phyloP scores from a whole-genome alignment of 2,888 invertebrate genomes.

The Dendrolimus pini region DNA sequence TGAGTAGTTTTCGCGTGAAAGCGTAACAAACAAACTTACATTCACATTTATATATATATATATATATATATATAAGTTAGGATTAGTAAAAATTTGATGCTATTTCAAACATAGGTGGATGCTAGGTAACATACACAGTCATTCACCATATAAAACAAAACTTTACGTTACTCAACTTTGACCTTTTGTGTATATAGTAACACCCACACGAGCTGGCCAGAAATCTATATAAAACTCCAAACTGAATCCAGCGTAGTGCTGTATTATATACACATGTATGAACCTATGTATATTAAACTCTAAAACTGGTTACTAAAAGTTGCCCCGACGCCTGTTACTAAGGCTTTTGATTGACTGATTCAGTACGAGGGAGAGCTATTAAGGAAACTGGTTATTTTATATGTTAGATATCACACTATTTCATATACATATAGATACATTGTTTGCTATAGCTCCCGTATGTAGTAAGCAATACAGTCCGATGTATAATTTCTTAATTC shows the following conservation, averaged over 20 bases:
- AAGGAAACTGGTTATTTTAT: background rate
- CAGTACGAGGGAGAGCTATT: background rate
- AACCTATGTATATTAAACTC: background rate
- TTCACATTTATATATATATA: too few species aligned
- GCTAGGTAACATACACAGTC: too few species aligned
- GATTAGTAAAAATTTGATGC: too few species aligned
- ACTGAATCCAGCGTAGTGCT: background rate
- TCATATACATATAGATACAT: background rate
- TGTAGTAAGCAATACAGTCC: background rate
- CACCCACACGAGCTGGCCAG: too few species aligned
- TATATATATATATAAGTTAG: too few species aligned
- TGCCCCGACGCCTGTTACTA: background rate
- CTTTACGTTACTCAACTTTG: too few species aligned
- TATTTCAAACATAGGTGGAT: too few species aligned
- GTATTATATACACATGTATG: background rate
- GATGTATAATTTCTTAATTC: too few species aligned
- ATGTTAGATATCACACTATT: background rate
- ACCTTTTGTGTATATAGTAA: too few species aligned
- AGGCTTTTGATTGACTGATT: background rate
- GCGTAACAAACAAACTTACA: too few species aligned
- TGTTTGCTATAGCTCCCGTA: background rate
- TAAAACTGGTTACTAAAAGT: background rate
- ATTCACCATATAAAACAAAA: too few species aligned
- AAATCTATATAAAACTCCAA: background rate
- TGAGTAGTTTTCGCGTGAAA: too few species aligned